Base-by-base conservation (phyloP, 2,113 vertebrate species). In the Hucho hucho region DNA sequence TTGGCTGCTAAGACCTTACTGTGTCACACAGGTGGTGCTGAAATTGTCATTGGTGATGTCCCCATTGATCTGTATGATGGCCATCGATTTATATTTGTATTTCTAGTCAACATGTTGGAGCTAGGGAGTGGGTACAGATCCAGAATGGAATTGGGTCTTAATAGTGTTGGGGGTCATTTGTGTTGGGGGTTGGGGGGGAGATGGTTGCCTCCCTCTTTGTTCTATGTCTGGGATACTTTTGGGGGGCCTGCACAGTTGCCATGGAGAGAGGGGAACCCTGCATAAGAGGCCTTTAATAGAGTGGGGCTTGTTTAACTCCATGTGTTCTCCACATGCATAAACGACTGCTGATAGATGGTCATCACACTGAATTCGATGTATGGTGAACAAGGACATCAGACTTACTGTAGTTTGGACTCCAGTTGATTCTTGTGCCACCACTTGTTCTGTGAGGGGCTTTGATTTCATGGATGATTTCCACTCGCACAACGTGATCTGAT, bases 211-310 rank as follows among this genome's bases (percentile, higher is more conserved):
- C 83, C 81, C 16, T 46, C 80, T 92, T 93, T 93, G 90, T 93
- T 87, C 85, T 79, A 76, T 83, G 87, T 73, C 81, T 90, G 87
- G 87, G 92, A 92, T 93, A 89, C 90, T 93, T 91, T 53, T 71
- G 84, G 84, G 65, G 74, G 71, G 81, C 83, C 74, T 66, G 80
- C 81, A 76, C 72, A 70, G 93, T 94, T 93, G 84, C 92, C 89
- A 93, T 93, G 92, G 93, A 81, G 87, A 91, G 84, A 80, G 77
- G 83, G 87, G 43, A 81, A 84, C 11, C 59, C 46, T 64, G 87
- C 72, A 93, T 88, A 94, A 93, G 90, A 73, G 89, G 83, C 67
- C 84, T 92, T 93, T 93, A 88, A 93, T 78, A 74, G 85, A 86
- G 83, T 86, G 72, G 74, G 83, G 86, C 88, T 86, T 93, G 92